Evolutionary conservation across 2,113 vertebrate genomes (phyloP).

Genomic region (Rhabdornis inornatus): DNA sequence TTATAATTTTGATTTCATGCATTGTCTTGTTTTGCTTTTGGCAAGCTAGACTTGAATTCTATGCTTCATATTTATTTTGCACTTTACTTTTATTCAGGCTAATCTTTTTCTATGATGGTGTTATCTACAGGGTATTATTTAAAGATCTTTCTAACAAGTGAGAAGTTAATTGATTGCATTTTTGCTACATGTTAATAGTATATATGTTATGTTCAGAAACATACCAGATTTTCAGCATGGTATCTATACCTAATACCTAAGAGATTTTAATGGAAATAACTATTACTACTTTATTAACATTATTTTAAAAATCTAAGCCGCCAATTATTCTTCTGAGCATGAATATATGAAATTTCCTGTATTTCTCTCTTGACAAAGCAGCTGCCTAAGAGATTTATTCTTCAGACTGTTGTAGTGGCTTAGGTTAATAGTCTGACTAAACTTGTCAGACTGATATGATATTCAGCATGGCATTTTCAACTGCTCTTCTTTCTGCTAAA

Average conservation of each 20-base stretch:
- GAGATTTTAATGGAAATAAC: not conserved
- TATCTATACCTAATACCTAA: not conserved
- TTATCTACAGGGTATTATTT: not conserved
- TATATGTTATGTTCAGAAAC: not conserved
- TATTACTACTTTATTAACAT: not conserved
- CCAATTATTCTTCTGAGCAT: not conserved
- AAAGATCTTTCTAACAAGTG: not conserved
- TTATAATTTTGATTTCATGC: not conserved
- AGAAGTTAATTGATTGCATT: not conserved
- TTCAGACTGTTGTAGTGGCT: not conserved
- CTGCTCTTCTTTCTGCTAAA: constrained; percentile 20
- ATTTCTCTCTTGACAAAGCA: not conserved
- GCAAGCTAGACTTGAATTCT: not conserved
- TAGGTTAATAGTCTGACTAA: constrained; percentile 27
- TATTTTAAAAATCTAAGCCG: not conserved
- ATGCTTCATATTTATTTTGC: not conserved
- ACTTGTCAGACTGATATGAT: constrained; percentile 7
- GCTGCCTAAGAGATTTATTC: not conserved
- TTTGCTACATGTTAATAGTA: not conserved
- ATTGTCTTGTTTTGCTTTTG: not conserved
- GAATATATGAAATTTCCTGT: not conserved
- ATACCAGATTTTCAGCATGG: not conserved
- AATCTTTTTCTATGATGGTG: not conserved
- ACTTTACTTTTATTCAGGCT: not conserved
- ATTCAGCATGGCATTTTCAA: constrained; percentile 6